Percentiles rank a stretch among this genome's conserved stretches.
phyloP scores from a whole-genome alignment of 1,140 invertebrate genomes.

The Zaprionus ghesquierei region DNA sequence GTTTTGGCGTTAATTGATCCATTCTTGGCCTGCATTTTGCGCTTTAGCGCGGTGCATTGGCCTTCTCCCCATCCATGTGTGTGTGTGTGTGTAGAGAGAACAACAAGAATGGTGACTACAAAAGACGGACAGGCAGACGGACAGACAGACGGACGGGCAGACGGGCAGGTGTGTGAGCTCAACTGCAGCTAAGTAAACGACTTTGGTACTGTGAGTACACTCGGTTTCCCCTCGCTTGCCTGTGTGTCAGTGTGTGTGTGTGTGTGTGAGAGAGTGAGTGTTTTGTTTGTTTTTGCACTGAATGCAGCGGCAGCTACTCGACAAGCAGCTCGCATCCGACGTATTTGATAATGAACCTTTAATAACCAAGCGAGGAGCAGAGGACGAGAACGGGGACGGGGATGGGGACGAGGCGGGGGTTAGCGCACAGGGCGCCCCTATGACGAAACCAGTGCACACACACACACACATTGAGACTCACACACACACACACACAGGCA shows the following conservation, averaged over 20 bases:
- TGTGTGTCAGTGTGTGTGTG: neutral
- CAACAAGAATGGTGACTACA: slow-evolving; percentile 15
- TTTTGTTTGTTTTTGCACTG: slow-evolving; percentile 35
- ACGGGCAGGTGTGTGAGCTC: slow-evolving; percentile 35
- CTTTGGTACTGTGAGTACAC: slow-evolving; percentile 9
- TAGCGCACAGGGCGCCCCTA: slow-evolving; percentile 49
- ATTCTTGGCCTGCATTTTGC: neutral
- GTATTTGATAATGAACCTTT: slow-evolving; percentile 65
- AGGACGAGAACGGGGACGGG: too few relatives aligned
- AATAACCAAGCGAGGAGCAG: slow-evolving; percentile 43
- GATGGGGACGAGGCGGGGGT: slow-evolving; percentile 7
- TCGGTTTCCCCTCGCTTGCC: neutral
- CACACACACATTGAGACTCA: slow-evolving; percentile 7
- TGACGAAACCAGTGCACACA: slow-evolving; percentile 9
- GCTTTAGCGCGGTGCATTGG: slow-evolving; percentile 36
- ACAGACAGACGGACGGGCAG: slow-evolving; percentile 1
- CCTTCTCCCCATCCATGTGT: neutral
- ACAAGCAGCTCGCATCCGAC: slow-evolving; percentile 27
- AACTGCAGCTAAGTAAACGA: slow-evolving; percentile 47
- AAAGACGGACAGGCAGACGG: slow-evolving; percentile 10
- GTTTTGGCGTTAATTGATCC: neutral
- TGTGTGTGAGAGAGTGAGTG: neutral
- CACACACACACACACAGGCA: neutral
- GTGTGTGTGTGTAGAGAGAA: slow-evolving; percentile 7
- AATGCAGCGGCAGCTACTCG: slow-evolving; percentile 15